Percentiles rank a stretch among this genome's conserved stretches.
These are phyloP conservation scores for Passer domesticus DNA, from an alignment of 2,113 vertebrate genomes.

Conservation along the genomic window DNA sequence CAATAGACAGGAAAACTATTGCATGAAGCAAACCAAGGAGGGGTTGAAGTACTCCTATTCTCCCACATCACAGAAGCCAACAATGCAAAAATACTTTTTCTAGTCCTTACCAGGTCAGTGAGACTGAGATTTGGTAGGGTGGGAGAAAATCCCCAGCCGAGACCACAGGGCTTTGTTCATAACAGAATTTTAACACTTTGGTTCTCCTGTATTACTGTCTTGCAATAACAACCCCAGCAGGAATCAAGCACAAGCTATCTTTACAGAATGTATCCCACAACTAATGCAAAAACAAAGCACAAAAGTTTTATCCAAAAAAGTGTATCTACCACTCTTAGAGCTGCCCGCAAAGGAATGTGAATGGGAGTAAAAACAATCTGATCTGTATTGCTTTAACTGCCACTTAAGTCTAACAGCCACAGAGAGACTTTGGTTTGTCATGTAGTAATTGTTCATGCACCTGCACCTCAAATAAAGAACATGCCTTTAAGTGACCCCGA, in stretches of 20 bases:
- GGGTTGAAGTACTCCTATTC: rapidly evolving
- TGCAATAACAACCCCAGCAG: not conserved
- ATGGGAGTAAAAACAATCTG: not conserved
- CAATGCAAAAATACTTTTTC: not conserved
- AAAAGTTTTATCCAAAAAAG: not conserved
- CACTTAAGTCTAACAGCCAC: not conserved
- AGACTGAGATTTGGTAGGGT: not conserved
- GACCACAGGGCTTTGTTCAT: not conserved
- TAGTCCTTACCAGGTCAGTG: not conserved
- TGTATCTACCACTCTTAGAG: not conserved
- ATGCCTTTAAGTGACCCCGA: not conserved
- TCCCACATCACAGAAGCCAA: not conserved
- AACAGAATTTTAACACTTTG: not conserved
- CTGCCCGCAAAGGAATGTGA: not conserved
- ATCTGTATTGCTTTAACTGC: not conserved
- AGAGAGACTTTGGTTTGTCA: not conserved
- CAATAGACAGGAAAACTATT: not conserved
- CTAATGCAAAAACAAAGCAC: not conserved
- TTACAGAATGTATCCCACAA: not conserved
- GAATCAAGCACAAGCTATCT: not conserved
- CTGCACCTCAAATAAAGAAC: not conserved
- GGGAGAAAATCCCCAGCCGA: not conserved
- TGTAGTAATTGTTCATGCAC: not conserved
- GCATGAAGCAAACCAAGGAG: not conserved
- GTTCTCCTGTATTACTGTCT: not conserved